phyloP scores from a whole-genome alignment of 2,113 vertebrate genomes.

The Typhlomys cinereus region DNA sequence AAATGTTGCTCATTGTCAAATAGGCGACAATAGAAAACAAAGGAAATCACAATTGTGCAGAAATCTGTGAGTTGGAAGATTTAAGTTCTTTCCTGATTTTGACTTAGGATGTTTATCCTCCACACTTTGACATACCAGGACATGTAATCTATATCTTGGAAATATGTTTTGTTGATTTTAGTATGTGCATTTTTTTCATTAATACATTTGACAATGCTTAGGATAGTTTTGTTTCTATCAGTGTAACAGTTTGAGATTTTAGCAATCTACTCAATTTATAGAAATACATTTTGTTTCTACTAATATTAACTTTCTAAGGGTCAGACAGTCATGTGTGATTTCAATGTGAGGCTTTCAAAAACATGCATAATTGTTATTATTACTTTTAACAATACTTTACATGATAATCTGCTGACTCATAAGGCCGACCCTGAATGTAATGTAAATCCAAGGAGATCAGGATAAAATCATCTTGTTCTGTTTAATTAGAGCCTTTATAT shows the following conservation, averaged over 20 bases:
- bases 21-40: background rate
- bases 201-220: background rate
- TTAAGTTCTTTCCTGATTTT: background rate
- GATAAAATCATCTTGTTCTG: background rate
- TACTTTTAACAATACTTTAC: background rate
- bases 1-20: background rate
- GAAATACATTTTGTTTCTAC: background rate
- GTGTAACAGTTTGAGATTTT: background rate
- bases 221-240: background rate
- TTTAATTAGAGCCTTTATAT: too few species aligned
- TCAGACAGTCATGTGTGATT: conserved; percentile 1
- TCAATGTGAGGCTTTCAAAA: background rate
- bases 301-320: background rate
- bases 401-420: background rate
- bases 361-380: background rate
- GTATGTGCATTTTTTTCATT: background rate
- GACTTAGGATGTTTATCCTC: background rate
- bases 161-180: background rate
- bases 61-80: background rate
- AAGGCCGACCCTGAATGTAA: background rate
- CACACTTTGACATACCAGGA: background rate
- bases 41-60: background rate
- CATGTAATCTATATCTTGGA: background rate
- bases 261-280: background rate
- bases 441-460: background rate